Percentiles rank a stretch among this genome's conserved stretches.
Evolutionary conservation across 2,113 vertebrate species (phyloP).

Genomic region (Menura novaehollandiae): DNA sequence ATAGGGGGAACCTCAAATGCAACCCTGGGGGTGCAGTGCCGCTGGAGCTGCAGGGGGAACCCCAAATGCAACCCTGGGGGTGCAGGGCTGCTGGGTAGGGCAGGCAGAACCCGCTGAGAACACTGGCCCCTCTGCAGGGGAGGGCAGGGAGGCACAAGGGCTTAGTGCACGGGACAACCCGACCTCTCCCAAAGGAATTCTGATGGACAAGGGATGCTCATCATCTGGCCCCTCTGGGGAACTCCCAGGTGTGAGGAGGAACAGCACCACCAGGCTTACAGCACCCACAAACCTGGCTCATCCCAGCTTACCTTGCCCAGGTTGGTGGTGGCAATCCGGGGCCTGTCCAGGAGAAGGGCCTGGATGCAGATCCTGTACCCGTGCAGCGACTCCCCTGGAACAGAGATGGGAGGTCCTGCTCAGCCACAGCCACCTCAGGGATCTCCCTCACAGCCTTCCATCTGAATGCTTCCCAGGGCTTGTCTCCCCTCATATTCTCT

Average conservation of each 20-base stretch:
- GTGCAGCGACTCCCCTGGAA: slow-evolving; percentile 85
- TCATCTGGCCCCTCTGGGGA: background rate
- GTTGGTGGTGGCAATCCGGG: slow-evolving; percentile 81
- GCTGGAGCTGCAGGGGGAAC: background rate
- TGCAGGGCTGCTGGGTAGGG: background rate
- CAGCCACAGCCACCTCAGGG: background rate
- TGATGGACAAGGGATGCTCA: fast-evolving
- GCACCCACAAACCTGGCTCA: fast-evolving
- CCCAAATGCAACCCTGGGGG: background rate
- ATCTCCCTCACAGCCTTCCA: background rate
- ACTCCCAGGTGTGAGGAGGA: background rate
- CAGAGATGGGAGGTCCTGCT: background rate
- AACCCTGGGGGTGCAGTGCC: too few species aligned
- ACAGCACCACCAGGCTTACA: too few species aligned
- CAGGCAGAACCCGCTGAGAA: background rate
- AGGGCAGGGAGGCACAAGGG: too few species aligned
- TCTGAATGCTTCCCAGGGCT: background rate
- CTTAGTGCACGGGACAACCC: fast-evolving
- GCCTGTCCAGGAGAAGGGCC: slow-evolving; percentile 86
- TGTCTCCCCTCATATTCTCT: background rate
- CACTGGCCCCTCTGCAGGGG: fast-evolving
- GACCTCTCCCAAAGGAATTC: background rate
- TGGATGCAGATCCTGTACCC: slow-evolving; percentile 96
- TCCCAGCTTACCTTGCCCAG: slow-evolving; percentile 81
- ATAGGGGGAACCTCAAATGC: background rate